Percentiles rank a stretch among this genome's conserved stretches.
phyloP scores from a whole-genome alignment of 2,797 vertebrate species.

The Clarias platycephalus region DNA sequence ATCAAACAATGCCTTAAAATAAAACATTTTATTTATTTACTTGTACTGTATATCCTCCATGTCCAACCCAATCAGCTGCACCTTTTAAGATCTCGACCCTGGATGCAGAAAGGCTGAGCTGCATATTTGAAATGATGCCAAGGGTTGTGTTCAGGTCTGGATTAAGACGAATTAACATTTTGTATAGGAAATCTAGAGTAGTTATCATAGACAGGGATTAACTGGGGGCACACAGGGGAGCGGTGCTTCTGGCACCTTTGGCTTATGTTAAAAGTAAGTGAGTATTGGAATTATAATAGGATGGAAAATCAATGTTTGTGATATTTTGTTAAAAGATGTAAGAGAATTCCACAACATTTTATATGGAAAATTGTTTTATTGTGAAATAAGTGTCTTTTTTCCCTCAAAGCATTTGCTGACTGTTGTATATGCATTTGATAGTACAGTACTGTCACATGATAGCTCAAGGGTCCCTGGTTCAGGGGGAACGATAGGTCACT shows the following conservation, averaged over 20 bases:
- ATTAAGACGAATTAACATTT: conserved; percentile 6
- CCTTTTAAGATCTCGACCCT: background rate
- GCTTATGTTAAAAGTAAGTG: background rate
- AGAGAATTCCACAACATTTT: background rate
- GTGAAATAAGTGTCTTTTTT: background rate
- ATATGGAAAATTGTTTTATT: background rate
- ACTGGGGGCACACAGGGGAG: background rate
- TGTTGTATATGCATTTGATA: conserved; percentile 13
- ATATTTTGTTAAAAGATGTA: background rate
- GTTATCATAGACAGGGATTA: conserved; percentile 11
- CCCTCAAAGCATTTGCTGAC: background rate
- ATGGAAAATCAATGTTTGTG: background rate
- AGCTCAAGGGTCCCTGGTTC: background rate
- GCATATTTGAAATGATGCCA: conserved; percentile 11
- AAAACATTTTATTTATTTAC: background rate
- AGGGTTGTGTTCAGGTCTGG: background rate
- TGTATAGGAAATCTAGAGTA: background rate
- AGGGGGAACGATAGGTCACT: background rate
- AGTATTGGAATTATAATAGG: background rate
- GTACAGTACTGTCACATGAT: background rate
- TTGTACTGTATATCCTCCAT: background rate
- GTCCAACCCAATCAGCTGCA: background rate
- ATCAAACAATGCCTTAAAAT: background rate
- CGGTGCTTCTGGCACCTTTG: background rate
- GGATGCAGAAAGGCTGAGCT: background rate